Evolutionary conservation across 2,797 vertebrate genomes (phyloP).

Genomic region (Coilia nasus): DNA sequence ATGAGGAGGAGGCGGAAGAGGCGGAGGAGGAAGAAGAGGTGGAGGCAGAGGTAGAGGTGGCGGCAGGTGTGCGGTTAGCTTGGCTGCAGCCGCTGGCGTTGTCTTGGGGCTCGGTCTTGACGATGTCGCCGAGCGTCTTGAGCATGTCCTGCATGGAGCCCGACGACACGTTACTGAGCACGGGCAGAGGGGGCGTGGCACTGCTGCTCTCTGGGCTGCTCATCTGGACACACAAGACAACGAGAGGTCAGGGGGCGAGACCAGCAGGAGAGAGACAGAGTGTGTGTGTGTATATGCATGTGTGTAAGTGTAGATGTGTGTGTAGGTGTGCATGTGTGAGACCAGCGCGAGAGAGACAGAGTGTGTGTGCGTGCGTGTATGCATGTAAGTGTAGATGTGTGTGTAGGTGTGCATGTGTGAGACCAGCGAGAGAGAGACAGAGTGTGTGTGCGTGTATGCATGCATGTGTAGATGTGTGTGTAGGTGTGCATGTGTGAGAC

Average conservation of each 20-base stretch:
- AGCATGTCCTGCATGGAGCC: conserved; percentile 82
- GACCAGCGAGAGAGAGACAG: too few species aligned
- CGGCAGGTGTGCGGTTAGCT: background rate
- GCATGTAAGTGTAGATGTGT: too few species aligned
- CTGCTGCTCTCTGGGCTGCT: conserved; percentile 91
- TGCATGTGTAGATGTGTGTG: too few species aligned
- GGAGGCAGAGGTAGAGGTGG: background rate
- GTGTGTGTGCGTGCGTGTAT: too few species aligned
- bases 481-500: too few species aligned
- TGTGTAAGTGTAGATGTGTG: too few species aligned
- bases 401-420: too few species aligned
- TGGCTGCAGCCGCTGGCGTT: conserved; percentile 75
- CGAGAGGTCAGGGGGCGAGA: background rate
- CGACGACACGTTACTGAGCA: conserved; percentile 72
- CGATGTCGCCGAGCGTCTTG: conserved; percentile 81
- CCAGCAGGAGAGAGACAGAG: background rate
- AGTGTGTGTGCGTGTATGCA: too few species aligned
- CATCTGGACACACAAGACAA: conserved; percentile 75
- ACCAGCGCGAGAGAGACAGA: too few species aligned
- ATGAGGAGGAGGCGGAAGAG: background rate
- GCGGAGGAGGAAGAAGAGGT: background rate
- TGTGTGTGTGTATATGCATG: too few species aligned
- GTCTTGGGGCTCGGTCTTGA: conserved; percentile 86
- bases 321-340: too few species aligned
- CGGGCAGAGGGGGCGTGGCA: conserved; percentile 82